Evolutionary conservation across 2,888 invertebrate species (phyloP), one percentile per base, ranked within the genome.

Genomic region (Megastigmus dorsalis): DNA sequence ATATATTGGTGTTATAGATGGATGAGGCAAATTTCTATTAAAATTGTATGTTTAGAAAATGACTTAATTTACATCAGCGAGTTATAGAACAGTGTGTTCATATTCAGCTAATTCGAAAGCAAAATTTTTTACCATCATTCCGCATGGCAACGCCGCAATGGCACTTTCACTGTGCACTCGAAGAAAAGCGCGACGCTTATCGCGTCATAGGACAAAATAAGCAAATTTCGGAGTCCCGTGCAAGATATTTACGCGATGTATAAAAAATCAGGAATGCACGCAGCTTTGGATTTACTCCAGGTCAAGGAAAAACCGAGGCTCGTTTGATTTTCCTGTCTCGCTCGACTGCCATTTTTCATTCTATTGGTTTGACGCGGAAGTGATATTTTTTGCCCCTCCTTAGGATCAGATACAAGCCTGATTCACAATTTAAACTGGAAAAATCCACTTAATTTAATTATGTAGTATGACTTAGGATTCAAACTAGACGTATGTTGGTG

Each of bases 231-330:
- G 28, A 48, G 13, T 4, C 18, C 18, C 33, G 62, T 18, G 6
- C 3, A 13, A 15, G 15, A 36, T 5, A 50, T 23, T 28, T 45
- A 15, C 30, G 30, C 60, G 30, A 55, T 1, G 20, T 33, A n/a
- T n/a, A 23, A 57, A 57, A 38, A 4, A 23, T 20, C n/a, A 6
- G 9, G 38, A 60, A 2, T 23, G 26, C 38, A n/a, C n/a, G 18
- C 15, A 10, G 9, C 26, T 15, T 59, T 6, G 18, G 23, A 41
- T 57, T 41, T 57, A 41, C 60, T 60, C 33, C 23, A 52, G 18
- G 59, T n/a, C 60, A 73, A 67, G 50, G 63, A 63, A 38, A 63
- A 63, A 63, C 38, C 63, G 50, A 15, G 63, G 9, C 33, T 23
- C 23, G 36, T 15, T 36, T 13, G 9, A n/a, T 62, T 62, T 48